Percentiles rank a stretch among this genome's conserved stretches.
Conservation (phyloP, 1,140 invertebrate species). For the Cotesia typhae region DNA sequence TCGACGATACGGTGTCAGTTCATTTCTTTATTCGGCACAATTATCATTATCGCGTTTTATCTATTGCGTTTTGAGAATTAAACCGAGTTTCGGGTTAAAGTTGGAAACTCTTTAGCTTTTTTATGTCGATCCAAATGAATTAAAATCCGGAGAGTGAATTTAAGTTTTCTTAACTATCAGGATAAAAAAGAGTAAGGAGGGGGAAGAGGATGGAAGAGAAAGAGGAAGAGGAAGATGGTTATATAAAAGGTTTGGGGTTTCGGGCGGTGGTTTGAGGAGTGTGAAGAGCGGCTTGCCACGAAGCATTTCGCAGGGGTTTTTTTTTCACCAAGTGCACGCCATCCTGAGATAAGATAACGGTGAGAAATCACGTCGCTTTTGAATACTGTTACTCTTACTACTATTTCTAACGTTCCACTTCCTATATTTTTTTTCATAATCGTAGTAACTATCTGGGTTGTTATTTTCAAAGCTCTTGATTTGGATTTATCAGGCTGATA, state of each 20-base stretch:
- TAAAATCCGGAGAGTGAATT: slow-evolving; percentile 56
- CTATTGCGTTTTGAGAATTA: slow-evolving; percentile 6
- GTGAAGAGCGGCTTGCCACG: slow-evolving; percentile 27
- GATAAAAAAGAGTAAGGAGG: slow-evolving; percentile 30
- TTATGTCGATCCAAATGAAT: slow-evolving; percentile 50
- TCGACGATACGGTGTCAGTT: no score
- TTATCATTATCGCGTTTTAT: no score
- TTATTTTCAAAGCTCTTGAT: no score
- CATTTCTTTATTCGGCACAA: no score
- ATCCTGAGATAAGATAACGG: slow-evolving; percentile 59
- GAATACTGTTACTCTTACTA: slow-evolving; percentile 60
- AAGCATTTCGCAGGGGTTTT: slow-evolving; percentile 20
- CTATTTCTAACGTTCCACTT: not conserved
- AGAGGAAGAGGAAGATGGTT: no score
- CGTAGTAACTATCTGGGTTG: no score
- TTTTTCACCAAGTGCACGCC: slow-evolving; percentile 25
- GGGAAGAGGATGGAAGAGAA: not conserved
- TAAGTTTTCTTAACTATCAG: slow-evolving; percentile 44
- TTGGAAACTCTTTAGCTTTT: slow-evolving; percentile 17
- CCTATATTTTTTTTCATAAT: not conserved
- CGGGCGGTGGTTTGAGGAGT: not conserved
- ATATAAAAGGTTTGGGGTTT: not conserved
- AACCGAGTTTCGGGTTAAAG: slow-evolving; percentile 26
- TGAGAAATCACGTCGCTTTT: slow-evolving; percentile 62
- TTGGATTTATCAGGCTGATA: no score